A percentile compares a stretch with the other conserved stretches of the same genome.
These are phyloP conservation scores for Hydrotaea diabolus DNA, from an alignment of 2,888 invertebrate species.

Conservation along the genomic window DNA sequence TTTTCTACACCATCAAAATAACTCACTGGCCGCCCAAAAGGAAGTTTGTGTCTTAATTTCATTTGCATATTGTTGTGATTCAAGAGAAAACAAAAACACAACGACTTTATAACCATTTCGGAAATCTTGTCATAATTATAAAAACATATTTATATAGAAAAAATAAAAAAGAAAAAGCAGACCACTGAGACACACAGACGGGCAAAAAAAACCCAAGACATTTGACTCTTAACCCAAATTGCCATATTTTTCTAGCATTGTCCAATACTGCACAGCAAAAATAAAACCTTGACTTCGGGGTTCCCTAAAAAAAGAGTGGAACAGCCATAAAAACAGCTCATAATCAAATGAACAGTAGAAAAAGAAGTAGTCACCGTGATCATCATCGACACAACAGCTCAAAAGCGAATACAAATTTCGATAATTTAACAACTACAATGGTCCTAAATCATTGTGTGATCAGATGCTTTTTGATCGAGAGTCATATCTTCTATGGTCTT, in stretches of 20 bases:
- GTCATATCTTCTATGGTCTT: not conserved
- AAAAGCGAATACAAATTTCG: not conserved
- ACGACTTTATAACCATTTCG: not conserved
- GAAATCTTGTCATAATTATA: slow-evolving; percentile 13
- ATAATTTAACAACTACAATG: slow-evolving; percentile 17
- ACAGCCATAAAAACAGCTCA: not conserved
- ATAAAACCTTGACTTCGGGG: slow-evolving; percentile 23
- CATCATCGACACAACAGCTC: not conserved
- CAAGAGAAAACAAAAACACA: not conserved
- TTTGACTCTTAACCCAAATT: slow-evolving; percentile 24
- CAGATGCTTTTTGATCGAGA: not conserved
- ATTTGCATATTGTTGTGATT: slow-evolving; percentile 8
- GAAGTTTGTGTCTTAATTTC: slow-evolving; percentile 14
- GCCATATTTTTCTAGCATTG: not conserved
- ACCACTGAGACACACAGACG: not conserved
- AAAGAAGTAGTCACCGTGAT: not conserved
- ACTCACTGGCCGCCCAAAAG: not conserved
- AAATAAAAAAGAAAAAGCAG: not conserved
- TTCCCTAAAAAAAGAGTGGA: not conserved
- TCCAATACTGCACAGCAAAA: not conserved
- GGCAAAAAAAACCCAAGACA: not conserved
- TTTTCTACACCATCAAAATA: not conserved
- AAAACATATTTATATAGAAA: not conserved
- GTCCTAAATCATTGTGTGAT: not conserved
- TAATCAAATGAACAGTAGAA: not conserved